Evolutionary conservation across 1,140 invertebrate species (phyloP).

Genomic region (Cotesia vestalis): DNA sequence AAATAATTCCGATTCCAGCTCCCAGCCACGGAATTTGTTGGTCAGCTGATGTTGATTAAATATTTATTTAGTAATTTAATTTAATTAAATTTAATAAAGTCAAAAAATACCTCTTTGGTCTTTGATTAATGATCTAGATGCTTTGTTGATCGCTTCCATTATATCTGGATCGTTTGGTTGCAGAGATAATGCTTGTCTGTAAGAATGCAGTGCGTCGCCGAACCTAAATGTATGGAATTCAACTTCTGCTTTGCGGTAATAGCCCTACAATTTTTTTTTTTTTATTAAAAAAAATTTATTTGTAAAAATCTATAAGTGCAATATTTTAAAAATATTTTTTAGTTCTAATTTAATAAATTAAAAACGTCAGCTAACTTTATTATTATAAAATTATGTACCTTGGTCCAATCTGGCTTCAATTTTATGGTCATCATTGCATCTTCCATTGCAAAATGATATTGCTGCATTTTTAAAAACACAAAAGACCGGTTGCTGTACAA

Average conservation of each 20-base stretch:
- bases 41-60: constrained; percentile 67
- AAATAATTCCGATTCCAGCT: constrained; percentile 76
- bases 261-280: constrained; percentile 70
- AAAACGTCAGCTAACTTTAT: too few relatives aligned
- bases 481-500: constrained; percentile 83
- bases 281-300: too few relatives aligned
- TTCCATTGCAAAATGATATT: constrained; percentile 79
- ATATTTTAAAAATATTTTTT: too few relatives aligned
- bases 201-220: constrained; percentile 76
- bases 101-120: constrained; percentile 60
- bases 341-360: not conserved
- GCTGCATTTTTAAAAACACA: constrained; percentile 80
- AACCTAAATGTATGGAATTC: constrained; percentile 76
- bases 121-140: constrained; percentile 70
- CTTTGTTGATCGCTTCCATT: constrained; percentile 71
- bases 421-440: constrained; percentile 81
- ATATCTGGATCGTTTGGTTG: constrained; percentile 76
- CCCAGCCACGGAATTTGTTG: constrained; percentile 80
- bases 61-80: constrained; percentile 33
- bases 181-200: constrained; percentile 73
- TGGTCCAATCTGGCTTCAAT: constrained; percentile 81
- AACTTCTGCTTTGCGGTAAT: constrained; percentile 82
- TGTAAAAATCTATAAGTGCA: constrained; percentile 59
- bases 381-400: constrained; percentile 66
- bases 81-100: constrained; percentile 27